Evolutionary conservation across 1,140 invertebrate species (phyloP).

Genomic region (Mactra quadrangularis): DNA sequence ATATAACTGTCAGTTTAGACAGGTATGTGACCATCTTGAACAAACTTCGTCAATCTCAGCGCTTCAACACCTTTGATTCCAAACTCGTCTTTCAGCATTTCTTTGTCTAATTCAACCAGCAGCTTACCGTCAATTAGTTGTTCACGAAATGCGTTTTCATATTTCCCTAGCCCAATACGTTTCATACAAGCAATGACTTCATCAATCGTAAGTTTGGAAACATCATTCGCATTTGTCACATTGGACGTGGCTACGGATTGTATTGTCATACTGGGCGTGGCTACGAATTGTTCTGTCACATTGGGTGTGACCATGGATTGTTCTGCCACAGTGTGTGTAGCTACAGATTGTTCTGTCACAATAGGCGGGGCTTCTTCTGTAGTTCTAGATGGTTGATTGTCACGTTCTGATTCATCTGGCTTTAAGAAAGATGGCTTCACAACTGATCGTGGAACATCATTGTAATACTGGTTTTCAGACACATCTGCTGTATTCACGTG

Average conservation of each 20-base stretch:
- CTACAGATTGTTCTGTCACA: background rate
- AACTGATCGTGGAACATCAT: too few species aligned
- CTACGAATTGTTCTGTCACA: too few species aligned
- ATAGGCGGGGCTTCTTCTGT: too few species aligned
- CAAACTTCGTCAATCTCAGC: slow-evolving; percentile 13
- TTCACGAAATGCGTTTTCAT: background rate
- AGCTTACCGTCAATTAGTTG: slow-evolving; percentile 20
- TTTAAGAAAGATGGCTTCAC: too few species aligned
- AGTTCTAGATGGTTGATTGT: background rate
- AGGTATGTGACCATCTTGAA: background rate
- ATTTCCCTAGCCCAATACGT: background rate
- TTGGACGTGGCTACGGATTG: too few species aligned
- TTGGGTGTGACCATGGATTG: too few species aligned
- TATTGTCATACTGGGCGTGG: too few species aligned
- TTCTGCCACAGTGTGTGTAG: too few species aligned
- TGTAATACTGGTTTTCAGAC: too few species aligned
- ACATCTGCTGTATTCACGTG: too few species aligned
- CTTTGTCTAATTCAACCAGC: background rate
- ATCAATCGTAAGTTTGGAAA: slow-evolving; percentile 24
- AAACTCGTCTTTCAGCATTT: slow-evolving; percentile 5
- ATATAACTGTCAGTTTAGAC: background rate
- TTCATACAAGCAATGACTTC: background rate
- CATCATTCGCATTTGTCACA: too few species aligned
- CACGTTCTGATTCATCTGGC: background rate
- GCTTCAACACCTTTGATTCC: slow-evolving; percentile 24